Evolutionary conservation across 2,888 invertebrate species (phyloP).

Genomic region (Xanthorhoe designata): DNA sequence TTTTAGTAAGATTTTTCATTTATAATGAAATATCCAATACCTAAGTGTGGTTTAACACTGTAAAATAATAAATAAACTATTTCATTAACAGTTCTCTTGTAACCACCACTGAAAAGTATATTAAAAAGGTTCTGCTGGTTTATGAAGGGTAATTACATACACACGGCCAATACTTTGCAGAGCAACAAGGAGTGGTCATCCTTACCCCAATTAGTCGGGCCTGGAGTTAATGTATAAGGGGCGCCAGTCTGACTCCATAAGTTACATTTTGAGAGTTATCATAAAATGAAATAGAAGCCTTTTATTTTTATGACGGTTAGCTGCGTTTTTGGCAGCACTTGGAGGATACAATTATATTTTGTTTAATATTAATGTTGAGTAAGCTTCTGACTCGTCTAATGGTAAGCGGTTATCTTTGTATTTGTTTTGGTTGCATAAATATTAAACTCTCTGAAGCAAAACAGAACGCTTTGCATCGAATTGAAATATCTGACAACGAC

Average conservation of each 20-base stretch:
- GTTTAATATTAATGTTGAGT: background rate
- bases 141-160: conserved; percentile 49
- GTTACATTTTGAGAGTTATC: conserved; percentile 30
- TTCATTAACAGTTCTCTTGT: too few species aligned
- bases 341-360: background rate
- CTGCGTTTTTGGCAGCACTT: conserved; percentile 7
- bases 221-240: conserved; percentile 36
- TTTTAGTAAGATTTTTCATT: too few species aligned
- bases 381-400: background rate
- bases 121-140: conserved; percentile 5
- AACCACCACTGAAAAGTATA: background rate
- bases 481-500: too few species aligned
- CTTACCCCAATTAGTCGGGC: conserved; percentile 31
- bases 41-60: too few species aligned
- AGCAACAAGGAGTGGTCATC: conserved; percentile 36
- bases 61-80: too few species aligned
- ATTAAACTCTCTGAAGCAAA: too few species aligned
- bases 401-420: background rate
- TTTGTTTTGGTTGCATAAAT: too few species aligned
- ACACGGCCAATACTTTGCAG: conserved; percentile 53
- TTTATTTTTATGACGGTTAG: conserved; percentile 23
- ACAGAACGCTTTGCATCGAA: too few species aligned
- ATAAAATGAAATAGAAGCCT: conserved; percentile 29
- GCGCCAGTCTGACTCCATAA: conserved; percentile 29
- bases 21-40: too few species aligned